Conservation (phyloP, 1,140 invertebrate genomes). For the Heterodera schachtii region DNA sequence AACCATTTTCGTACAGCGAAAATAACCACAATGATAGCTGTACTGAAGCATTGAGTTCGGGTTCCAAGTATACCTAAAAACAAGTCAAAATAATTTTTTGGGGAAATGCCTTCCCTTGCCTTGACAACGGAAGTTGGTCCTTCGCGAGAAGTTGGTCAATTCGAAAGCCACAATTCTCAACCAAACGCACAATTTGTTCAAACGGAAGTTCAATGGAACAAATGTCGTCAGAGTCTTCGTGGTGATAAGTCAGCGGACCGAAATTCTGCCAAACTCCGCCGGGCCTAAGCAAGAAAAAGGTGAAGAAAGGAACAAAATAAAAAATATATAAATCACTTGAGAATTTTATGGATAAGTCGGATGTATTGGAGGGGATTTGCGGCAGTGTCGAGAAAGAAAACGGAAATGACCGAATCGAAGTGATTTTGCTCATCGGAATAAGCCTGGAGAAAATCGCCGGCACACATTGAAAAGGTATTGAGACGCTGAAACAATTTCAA, state of each 20-base stretch:
- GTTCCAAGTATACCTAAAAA: slow-evolving; percentile 84
- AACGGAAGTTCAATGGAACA: slow-evolving; percentile 91
- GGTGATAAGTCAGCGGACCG: slow-evolving; percentile 87
- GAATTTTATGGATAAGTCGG: slow-evolving; percentile 86
- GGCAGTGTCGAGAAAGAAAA: slow-evolving; percentile 98
- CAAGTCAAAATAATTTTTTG: slow-evolving; percentile 59
- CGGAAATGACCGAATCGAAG: slow-evolving; percentile 91
- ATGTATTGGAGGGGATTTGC: slow-evolving; percentile 92
- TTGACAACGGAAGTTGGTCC: slow-evolving; percentile 65
- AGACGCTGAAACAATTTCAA: slow-evolving; percentile 71
- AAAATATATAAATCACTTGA: slow-evolving; percentile 70
- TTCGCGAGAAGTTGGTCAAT: slow-evolving; percentile 75
- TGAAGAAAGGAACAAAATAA: neutral
- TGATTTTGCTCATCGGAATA: slow-evolving; percentile 69
- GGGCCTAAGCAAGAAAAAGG: slow-evolving; percentile 67
- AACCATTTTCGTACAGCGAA: slow-evolving; percentile 66
- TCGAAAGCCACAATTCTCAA: slow-evolving; percentile 81
- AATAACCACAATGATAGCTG: slow-evolving; percentile 85
- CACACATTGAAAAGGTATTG: slow-evolving; percentile 87
- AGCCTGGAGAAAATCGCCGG: slow-evolving; percentile 87
- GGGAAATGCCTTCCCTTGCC: slow-evolving; percentile 70
- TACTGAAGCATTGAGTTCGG: slow-evolving; percentile 88
- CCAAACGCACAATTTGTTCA: slow-evolving; percentile 74
- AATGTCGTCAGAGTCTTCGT: slow-evolving; percentile 82
- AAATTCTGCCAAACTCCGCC: slow-evolving; percentile 71